Evolutionary conservation across 2,113 vertebrate species (phyloP).

Genomic region (Cinclus cinclus): DNA sequence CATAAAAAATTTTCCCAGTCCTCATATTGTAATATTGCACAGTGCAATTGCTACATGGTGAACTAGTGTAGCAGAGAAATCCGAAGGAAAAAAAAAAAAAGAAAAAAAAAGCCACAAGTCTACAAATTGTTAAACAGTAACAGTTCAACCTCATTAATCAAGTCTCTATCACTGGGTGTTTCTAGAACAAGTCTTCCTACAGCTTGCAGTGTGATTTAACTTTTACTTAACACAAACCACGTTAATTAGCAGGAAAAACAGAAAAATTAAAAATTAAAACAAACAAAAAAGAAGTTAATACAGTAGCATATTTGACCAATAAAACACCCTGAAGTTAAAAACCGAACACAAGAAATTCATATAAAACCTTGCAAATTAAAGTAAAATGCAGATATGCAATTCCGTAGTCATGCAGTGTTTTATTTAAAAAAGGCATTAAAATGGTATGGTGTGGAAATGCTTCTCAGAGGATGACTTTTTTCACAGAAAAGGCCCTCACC

Average conservation of each 20-base stretch:
- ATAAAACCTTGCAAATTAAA: slow-evolving; percentile 77
- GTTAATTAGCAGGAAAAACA: slow-evolving; percentile 77
- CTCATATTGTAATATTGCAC: slow-evolving; percentile 99
- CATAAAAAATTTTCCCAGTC: slow-evolving; percentile 97
- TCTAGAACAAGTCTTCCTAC: slow-evolving; percentile 89
- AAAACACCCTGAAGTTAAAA: slow-evolving; percentile 89
- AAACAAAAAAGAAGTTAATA: slow-evolving; percentile 78
- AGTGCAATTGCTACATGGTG: slow-evolving; percentile 99
- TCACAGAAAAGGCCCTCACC: neutral
- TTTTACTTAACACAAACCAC: slow-evolving; percentile 85
- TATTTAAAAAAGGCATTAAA: slow-evolving; percentile 81
- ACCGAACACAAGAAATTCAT: slow-evolving; percentile 73
- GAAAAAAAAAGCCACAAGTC: slow-evolving; percentile 86
- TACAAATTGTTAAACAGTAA: slow-evolving; percentile 92
- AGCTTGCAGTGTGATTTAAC: slow-evolving; percentile 98
- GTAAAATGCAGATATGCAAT: slow-evolving; percentile 72
- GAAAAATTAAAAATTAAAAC: slow-evolving; percentile 75
- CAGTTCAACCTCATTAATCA: slow-evolving; percentile 90
- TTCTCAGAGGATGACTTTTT: slow-evolving; percentile 49
- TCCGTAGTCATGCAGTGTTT: slow-evolving; percentile 82
- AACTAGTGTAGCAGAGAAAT: slow-evolving; percentile 98
- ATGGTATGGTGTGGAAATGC: slow-evolving; percentile 36
- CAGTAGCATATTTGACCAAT: slow-evolving; percentile 87
- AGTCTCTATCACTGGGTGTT: slow-evolving; percentile 83
- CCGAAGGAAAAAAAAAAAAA: slow-evolving; percentile 83